Percentiles rank a stretch among this genome's conserved stretches.
Evolutionary conservation across 2,797 vertebrate species (phyloP).

Genomic region (Pseudomugil gertrudae): DNA sequence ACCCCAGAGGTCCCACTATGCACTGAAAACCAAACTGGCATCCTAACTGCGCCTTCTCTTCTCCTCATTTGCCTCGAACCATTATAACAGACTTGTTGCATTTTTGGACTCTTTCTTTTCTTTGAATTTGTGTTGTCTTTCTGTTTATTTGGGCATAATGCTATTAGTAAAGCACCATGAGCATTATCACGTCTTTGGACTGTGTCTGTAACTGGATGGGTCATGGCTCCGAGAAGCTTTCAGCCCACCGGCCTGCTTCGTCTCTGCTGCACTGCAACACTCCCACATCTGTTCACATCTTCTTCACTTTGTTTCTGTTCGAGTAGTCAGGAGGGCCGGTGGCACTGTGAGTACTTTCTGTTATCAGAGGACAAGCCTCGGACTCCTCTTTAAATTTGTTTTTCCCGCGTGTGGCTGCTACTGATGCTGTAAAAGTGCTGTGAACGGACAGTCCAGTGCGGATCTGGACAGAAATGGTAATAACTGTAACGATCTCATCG

Average conservation of each 20-base stretch:
- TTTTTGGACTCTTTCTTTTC: conserved; percentile 44
- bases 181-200: conserved; percentile 32
- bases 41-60: conserved; percentile 73
- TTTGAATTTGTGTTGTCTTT: conserved; percentile 47
- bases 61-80: conserved; percentile 69
- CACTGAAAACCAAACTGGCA: conserved; percentile 75
- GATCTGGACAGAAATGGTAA: conserved; percentile 17
- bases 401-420: conserved; percentile 78
- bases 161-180: conserved; percentile 21
- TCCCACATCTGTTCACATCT: conserved; percentile 36
- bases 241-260: conserved; percentile 39
- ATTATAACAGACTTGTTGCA: conserved; percentile 62
- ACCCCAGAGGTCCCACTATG: conserved; percentile 78
- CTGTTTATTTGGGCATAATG: background rate
- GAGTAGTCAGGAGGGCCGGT: conserved; percentile 40
- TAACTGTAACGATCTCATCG: conserved; percentile 42
- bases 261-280: conserved; percentile 45
- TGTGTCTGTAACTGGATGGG: conserved; percentile 40
- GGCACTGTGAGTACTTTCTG: conserved; percentile 61
- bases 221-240: conserved; percentile 29
- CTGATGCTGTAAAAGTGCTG: conserved; percentile 80
- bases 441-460: conserved; percentile 67
- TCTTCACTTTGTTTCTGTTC: conserved; percentile 20
- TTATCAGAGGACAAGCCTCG: conserved; percentile 43
- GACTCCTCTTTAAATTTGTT: conserved; percentile 49